Conservation (phyloP, 2,113 vertebrate species). For the Porphyrio hochstetteri region DNA sequence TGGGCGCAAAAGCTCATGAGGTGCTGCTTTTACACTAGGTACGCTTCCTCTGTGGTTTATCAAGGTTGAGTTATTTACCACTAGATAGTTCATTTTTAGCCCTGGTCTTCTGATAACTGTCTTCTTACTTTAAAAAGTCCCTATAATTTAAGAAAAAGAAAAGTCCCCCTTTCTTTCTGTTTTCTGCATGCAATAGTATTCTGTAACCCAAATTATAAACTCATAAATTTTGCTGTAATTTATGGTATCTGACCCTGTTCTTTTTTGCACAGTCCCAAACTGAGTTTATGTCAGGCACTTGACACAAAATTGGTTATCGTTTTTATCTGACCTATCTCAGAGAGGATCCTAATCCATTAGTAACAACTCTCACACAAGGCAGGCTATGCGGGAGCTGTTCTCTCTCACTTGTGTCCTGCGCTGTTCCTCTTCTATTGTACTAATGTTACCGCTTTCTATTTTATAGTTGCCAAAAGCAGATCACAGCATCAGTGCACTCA, state of each 20-base stretch:
- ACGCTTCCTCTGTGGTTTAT: slow-evolving; percentile 70
- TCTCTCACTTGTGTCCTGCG: neutral
- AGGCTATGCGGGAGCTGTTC: neutral
- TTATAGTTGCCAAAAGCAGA: slow-evolving; percentile 40
- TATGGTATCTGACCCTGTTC: neutral
- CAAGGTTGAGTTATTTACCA: slow-evolving; percentile 44
- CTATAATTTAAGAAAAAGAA: neutral
- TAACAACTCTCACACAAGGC: neutral
- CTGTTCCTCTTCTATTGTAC: neutral
- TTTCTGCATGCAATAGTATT: neutral
- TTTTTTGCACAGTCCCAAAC: neutral
- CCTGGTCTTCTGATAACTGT: neutral
- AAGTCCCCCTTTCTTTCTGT: neutral
- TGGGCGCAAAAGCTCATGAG: neutral
- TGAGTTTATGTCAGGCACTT: neutral
- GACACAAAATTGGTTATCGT: neutral
- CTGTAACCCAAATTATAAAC: neutral
- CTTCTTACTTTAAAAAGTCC: neutral
- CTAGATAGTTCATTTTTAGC: slow-evolving; percentile 63
- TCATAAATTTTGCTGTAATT: neutral
- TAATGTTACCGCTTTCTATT: neutral
- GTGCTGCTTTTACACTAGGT: slow-evolving; percentile 53
- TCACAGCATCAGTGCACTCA: neutral
- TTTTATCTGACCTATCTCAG: neutral
- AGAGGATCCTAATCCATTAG: neutral